Percentiles rank a stretch among this genome's conserved stretches.
Conservation (phyloP, 2,113 vertebrate species). For the Ammodytes dubius region DNA sequence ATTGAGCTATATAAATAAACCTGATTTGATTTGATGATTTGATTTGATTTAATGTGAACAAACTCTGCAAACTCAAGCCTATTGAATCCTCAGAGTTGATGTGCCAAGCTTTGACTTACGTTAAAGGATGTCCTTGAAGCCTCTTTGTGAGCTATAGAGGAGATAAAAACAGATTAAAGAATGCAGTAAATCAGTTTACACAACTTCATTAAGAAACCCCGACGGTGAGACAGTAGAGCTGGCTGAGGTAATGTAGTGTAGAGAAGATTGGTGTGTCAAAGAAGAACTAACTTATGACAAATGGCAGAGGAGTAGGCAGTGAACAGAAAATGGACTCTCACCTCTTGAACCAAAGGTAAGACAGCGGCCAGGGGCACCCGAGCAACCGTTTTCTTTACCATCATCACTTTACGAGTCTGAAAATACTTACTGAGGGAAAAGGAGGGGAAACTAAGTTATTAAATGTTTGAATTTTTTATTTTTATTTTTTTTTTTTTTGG, state of each 20-base stretch:
- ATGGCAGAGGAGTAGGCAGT: neutral
- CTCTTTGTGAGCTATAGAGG: constrained; percentile 90
- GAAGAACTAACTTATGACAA: neutral
- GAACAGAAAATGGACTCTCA: constrained; percentile 57
- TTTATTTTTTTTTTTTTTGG: too few species aligned
- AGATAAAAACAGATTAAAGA: constrained; percentile 34
- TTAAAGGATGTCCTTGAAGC: constrained; percentile 93
- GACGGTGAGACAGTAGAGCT: neutral
- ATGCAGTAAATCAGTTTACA: neutral
- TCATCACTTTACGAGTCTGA: constrained; percentile 89
- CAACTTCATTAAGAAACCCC: neutral
- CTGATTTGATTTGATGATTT: too few species aligned
- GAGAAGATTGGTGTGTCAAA: neutral
- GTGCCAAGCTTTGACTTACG: constrained; percentile 82
- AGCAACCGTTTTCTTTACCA: constrained; percentile 95
- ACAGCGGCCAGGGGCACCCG: constrained; percentile 92
- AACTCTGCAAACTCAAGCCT: constrained; percentile 1
- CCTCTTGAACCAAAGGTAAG: constrained; percentile 93
- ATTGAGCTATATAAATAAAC: too few species aligned
- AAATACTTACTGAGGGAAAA: constrained; percentile 91
- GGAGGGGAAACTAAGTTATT: neutral
- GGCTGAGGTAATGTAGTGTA: neutral
- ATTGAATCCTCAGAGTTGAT: neutral
- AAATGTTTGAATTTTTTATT: neutral
- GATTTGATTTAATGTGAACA: neutral